A percentile compares a stretch with the other conserved stretches of the same genome.
phyloP scores from a whole-genome alignment of 1,140 invertebrate species.

The Sinella curviseta region DNA sequence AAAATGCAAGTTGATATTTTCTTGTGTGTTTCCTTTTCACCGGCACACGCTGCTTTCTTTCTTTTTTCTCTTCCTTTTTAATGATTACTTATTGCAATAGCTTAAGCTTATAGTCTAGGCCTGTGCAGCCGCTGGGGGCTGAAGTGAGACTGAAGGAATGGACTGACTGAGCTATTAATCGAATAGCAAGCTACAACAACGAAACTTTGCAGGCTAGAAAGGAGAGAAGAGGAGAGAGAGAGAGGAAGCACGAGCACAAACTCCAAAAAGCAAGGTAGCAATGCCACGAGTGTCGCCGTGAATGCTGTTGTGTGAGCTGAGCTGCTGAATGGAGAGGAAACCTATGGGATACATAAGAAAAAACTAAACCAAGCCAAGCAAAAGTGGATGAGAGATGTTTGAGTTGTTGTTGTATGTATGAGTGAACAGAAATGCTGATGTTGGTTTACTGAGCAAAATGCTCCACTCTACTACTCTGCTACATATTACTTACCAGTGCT shows the following conservation, averaged over 20 bases:
- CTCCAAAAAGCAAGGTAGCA: neutral
- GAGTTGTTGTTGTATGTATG: too few relatives aligned
- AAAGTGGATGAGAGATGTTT: too few relatives aligned
- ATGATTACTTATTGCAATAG: too few relatives aligned
- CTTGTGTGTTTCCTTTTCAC: too few relatives aligned
- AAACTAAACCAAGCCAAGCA: too few relatives aligned
- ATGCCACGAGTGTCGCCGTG: neutral
- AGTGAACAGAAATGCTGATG: too few relatives aligned
- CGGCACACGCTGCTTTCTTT: too few relatives aligned
- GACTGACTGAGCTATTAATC: neutral
- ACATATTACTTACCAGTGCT: neutral
- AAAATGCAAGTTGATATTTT: too few relatives aligned
- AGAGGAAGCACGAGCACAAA: neutral
- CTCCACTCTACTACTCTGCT: neutral
- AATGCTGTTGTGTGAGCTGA: neutral
- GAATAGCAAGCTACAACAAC: neutral
- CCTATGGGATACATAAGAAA: too few relatives aligned
- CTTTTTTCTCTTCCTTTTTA: too few relatives aligned
- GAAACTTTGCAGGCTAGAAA: neutral
- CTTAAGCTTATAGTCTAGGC: neutral
- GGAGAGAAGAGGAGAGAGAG: too few relatives aligned
- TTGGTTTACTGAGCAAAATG: too few relatives aligned
- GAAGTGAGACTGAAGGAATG: constrained; percentile 23
- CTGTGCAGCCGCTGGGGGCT: constrained; percentile 22
- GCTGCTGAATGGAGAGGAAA: neutral